Percentiles rank a stretch among this genome's conserved stretches.
Conservation (phyloP, 23 tunicate genomes). For the Styela plicata region DNA sequence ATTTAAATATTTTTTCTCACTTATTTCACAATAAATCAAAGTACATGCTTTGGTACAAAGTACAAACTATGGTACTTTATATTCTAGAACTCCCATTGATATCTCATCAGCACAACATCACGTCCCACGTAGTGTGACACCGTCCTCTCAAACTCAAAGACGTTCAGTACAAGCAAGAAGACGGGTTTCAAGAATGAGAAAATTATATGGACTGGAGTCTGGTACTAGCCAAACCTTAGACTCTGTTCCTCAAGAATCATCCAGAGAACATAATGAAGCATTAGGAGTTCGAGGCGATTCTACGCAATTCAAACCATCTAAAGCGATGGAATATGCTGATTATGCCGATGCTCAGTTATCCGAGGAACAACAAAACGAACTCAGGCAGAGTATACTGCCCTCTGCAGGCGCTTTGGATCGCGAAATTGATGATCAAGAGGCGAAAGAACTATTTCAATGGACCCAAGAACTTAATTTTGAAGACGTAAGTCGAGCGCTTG, state of each 20-base stretch:
- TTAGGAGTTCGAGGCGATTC: constrained; percentile 23
- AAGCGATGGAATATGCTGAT: background rate
- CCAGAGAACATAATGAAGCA: constrained; percentile 37
- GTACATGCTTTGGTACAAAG: no score
- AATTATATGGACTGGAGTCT: constrained; percentile 35
- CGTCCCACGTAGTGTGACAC: constrained; percentile 1
- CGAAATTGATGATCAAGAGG: constrained; percentile 78
- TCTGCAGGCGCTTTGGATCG: constrained; percentile 32
- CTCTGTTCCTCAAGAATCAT: constrained; percentile 1
- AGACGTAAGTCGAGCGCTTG: constrained; percentile 37
- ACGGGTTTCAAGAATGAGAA: constrained; percentile 69
- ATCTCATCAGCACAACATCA: background rate
- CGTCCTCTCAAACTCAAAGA: constrained; percentile 32
- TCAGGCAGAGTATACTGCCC: constrained; percentile 15
- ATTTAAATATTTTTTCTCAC: no score
- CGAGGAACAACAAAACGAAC: background rate
- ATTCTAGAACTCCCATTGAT: constrained; percentile 14
- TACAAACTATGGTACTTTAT: no score
- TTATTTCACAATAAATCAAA: no score
- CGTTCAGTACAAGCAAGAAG: constrained; percentile 68
- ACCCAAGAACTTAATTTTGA: constrained; percentile 71
- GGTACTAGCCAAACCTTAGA: background rate
- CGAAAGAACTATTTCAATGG: constrained; percentile 74
- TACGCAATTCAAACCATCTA: constrained; percentile 5
- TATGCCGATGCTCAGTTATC: background rate